Base-by-base conservation (phyloP, 1,140 invertebrate genomes). In the Phymorhynchus buccinoides region DNA sequence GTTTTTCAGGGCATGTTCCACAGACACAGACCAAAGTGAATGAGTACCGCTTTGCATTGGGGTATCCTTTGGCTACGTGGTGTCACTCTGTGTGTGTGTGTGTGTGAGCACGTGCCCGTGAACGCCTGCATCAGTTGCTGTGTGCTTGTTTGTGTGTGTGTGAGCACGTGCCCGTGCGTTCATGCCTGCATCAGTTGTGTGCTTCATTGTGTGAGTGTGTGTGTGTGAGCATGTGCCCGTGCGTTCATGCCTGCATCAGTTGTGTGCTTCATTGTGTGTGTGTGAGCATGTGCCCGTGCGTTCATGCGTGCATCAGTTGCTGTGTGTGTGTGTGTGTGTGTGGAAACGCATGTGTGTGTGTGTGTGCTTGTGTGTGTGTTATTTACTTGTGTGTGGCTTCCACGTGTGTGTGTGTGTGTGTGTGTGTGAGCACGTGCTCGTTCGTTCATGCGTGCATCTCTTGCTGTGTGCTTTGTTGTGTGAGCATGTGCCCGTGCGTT, bases 1-100 rank as follows among this genome's bases (percentile, higher is more conserved):
- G 30, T 78, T 41, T 79, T 52, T 48, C 77, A 79, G 66, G 18
- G 22, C 32, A 2, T 14, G 6, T 1, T 16, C 18, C 37, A 18
- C 35, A 83, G 66, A 27, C 9, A 3, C 22, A 12, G 27, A 3
- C 0, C 48, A n/a, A n/a, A n/a, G n/a, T 56, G 39, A 83, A 83
- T 83, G 81, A 83, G 22, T 83, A 73, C 30, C 56, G 81, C 9
- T 83, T 83, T 83, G 81, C 62, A n/a, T 32, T 83, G 16, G 81
- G 81, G 81, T 83, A 83, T 83, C 81, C 81, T 83, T 83, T 78
- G 27, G 27, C n/a, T n/a, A n/a, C n/a, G n/a, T 78, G 39, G 14
- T 75, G 0, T 75, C 39, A 75, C 14, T 75, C 48, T 14, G 48
- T 52, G 0, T 52, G 12, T 52, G 12, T 52, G 12, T 52, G n/a